Evolutionary conservation across 2,888 invertebrate genomes (phyloP).

Genomic region (Spodoptera exigua): DNA sequence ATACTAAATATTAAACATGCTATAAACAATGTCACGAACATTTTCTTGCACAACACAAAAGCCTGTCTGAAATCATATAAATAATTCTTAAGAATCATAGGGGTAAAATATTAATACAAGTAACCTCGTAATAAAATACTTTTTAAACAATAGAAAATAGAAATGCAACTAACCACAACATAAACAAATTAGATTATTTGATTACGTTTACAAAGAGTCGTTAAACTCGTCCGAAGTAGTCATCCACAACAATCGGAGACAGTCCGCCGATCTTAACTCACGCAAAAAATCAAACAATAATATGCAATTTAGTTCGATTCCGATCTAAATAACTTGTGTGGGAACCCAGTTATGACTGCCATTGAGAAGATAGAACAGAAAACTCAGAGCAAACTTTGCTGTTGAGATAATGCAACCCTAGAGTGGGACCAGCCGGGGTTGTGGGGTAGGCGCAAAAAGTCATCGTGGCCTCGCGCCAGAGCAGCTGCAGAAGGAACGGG

Average conservation of each 20-base stretch:
- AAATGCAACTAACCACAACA: background rate
- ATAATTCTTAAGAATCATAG: too few relatives aligned
- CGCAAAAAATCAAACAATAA: constrained; percentile 57
- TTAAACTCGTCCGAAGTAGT: constrained; percentile 31
- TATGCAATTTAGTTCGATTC: constrained; percentile 52
- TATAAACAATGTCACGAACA: too few relatives aligned
- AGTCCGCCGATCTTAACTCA: constrained; percentile 45
- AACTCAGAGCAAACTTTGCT: background rate
- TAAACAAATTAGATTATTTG: background rate
- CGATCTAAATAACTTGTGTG: constrained; percentile 55
- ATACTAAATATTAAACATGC: too few relatives aligned
- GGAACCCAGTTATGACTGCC: constrained; percentile 58
- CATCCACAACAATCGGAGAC: constrained; percentile 38
- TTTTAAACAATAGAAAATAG: background rate
- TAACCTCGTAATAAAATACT: too few relatives aligned
- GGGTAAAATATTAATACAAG: too few relatives aligned
- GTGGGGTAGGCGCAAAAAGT: too few relatives aligned
- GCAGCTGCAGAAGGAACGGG: too few relatives aligned
- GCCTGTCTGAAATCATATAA: too few relatives aligned
- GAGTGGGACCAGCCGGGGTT: too few relatives aligned
- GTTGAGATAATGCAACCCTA: too few relatives aligned
- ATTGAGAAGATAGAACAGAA: constrained; percentile 12
- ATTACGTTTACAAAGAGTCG: constrained; percentile 15
- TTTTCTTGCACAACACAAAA: too few relatives aligned
- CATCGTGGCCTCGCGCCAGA: too few relatives aligned